These are phyloP conservation scores for Sclerodermus sp. DNA, from an alignment of 2,888 invertebrate species.

Conservation along the genomic window DNA sequence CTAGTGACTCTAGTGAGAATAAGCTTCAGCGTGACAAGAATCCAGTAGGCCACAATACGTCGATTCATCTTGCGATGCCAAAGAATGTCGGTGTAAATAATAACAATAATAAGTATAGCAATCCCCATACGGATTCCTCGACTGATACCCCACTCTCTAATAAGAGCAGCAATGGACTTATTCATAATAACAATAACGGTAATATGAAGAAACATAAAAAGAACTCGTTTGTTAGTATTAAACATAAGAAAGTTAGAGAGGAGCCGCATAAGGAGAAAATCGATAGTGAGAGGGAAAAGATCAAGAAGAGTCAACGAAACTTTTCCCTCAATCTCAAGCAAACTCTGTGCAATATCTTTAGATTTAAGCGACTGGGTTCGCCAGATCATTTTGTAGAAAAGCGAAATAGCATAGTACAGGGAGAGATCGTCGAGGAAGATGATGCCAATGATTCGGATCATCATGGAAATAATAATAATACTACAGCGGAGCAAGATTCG, in stretches of 20 bases:
- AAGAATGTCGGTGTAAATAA: slow-evolving; percentile 56
- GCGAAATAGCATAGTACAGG: slow-evolving; percentile 50
- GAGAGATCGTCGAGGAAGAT: slow-evolving; percentile 52
- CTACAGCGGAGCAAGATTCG: slow-evolving; percentile 45
- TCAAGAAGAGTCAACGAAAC: slow-evolving; percentile 68
- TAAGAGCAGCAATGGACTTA: slow-evolving; percentile 57
- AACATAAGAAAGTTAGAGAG: slow-evolving; percentile 60
- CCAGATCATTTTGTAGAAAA: slow-evolving; percentile 59
- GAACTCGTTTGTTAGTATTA: slow-evolving; percentile 64
- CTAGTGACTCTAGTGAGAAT: slow-evolving; percentile 68
- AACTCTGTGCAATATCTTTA: slow-evolving; percentile 82
- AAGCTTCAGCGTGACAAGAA: slow-evolving; percentile 57
- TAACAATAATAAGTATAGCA: slow-evolving; percentile 55
- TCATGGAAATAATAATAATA: slow-evolving; percentile 47
- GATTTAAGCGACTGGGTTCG: slow-evolving; percentile 65
- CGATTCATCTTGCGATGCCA: slow-evolving; percentile 46
- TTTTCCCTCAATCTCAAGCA: slow-evolving; percentile 79
- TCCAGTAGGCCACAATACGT: slow-evolving; percentile 26
- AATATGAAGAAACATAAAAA: slow-evolving; percentile 66
- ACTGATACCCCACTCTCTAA: slow-evolving; percentile 56
- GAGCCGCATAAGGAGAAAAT: slow-evolving; percentile 46
- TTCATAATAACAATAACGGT: slow-evolving; percentile 59
- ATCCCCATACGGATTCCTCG: slow-evolving; percentile 55
- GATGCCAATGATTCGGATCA: slow-evolving; percentile 43
- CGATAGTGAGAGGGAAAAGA: slow-evolving; percentile 59